Conservation (phyloP, 2,888 invertebrate species). For the Formica aserva region DNA sequence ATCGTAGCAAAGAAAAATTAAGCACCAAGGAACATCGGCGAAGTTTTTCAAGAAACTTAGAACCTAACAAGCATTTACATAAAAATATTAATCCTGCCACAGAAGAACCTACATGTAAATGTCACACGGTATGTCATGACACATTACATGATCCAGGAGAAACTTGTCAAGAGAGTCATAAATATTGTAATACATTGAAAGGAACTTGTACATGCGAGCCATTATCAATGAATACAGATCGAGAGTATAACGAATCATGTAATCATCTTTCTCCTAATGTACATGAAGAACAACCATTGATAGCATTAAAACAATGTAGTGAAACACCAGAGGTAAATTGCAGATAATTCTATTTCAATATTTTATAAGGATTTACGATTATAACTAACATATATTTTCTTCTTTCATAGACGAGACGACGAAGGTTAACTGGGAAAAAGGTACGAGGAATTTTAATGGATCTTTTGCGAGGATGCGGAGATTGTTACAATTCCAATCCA, state of each 20-base stretch:
- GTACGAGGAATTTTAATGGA: slow-evolving; percentile 81
- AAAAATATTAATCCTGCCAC: slow-evolving; percentile 35
- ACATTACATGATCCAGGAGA: slow-evolving; percentile 61
- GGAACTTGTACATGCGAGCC: slow-evolving; percentile 64
- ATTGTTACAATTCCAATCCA: slow-evolving; percentile 75
- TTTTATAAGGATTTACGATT: neutral
- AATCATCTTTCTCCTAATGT: slow-evolving; percentile 60
- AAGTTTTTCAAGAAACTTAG: slow-evolving; percentile 46
- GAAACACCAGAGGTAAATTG: slow-evolving; percentile 78
- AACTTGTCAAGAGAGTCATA: slow-evolving; percentile 62
- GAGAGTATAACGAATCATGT: slow-evolving; percentile 56
- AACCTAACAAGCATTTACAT: slow-evolving; percentile 57
- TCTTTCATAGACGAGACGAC: slow-evolving; percentile 75
- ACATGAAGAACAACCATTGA: slow-evolving; percentile 75
- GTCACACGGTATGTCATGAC: slow-evolving; percentile 52
- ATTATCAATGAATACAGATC: slow-evolving; percentile 35
- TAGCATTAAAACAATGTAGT: slow-evolving; percentile 58
- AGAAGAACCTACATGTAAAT: slow-evolving; percentile 60
- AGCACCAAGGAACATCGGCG: slow-evolving; percentile 52
- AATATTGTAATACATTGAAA: slow-evolving; percentile 65
- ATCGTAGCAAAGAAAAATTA: slow-evolving; percentile 60
- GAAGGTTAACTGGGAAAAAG: slow-evolving; percentile 80
- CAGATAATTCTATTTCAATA: neutral
- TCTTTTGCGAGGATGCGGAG: slow-evolving; percentile 81
- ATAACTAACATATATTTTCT: slow-evolving; percentile 6